Evolutionary conservation across 2,888 invertebrate species (phyloP).

Genomic region (Petrolisthes manimaculis): DNA sequence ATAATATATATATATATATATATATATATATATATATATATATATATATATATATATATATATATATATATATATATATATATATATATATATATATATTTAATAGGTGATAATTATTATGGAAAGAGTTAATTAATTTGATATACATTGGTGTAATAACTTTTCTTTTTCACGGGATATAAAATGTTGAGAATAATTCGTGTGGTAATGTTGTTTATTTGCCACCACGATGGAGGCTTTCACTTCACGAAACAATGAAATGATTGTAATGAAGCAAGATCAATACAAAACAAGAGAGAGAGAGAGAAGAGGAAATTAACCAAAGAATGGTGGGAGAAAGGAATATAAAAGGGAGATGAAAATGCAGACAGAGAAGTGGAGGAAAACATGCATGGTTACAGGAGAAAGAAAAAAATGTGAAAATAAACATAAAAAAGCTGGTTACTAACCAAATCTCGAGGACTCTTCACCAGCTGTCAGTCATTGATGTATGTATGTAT

Average conservation of each 20-base stretch:
- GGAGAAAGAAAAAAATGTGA: background rate
- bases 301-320: background rate
- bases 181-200: too few relatives aligned
- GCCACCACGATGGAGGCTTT: too few relatives aligned
- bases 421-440: background rate
- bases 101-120: conserved; percentile 3
- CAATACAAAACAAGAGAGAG: background rate
- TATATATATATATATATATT: background rate
- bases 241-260: too few relatives aligned
- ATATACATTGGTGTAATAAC: too few relatives aligned
- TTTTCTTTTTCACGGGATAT: too few relatives aligned
- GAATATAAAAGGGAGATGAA: background rate
- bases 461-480: too few relatives aligned
- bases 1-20: too few relatives aligned
- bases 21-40: too few relatives aligned
- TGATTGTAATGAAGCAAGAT: background rate
- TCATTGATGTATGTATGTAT: too few relatives aligned
- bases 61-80: conserved; percentile 7
- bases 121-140: background rate
- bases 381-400: background rate
- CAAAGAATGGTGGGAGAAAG: background rate
- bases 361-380: background rate
- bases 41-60: background rate
- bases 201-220: too few relatives aligned
- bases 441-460: too few relatives aligned